Evolutionary conservation across 1,140 invertebrate genomes (phyloP), one percentile per base, ranked within the genome.

Genomic region (Melitaea cinxia): DNA sequence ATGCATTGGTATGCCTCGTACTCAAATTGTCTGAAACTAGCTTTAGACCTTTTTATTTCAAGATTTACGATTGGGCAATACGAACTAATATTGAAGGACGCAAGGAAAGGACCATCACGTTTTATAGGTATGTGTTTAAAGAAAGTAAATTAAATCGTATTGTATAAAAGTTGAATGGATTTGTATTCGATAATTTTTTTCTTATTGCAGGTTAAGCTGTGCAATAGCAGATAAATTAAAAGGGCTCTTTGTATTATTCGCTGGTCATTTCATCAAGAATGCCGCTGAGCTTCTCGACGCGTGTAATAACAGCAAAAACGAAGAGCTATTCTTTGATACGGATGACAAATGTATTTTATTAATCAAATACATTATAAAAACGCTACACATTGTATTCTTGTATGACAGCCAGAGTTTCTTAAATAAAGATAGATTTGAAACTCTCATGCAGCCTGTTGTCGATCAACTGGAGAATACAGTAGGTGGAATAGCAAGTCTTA

Each of bases 241-340:
- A 85, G 96, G 96, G 19, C 89, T 99, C 0, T 99, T 99, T 83
- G 94, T 97, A 1, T 86, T 97, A 21, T 98, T 99, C 85, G 97
- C 97, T 50, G 95, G 95, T 4, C 95, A 96, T 75, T 95, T 98
- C 70, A 88, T 98, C 0, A 94, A 95, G 75, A 95, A 97, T 80
- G 94, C 96, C 0, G 94, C 96, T 0, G 88, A 93, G 2, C 78
- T 96, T 1, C 82, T 99, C 17, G 91, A 93, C 15, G 82, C 89
- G n/a, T 93, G 92, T 58, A 94, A 94, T 70, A 88, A 82, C 2
- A 88, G 75, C 64, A 92, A 91, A 88, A 89, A 79, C 0, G 85
- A 92, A 30, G 77, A 92, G 17, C 45, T 91, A 1, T 93, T 91
- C 52, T 88, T 93, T 60, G 76, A 83, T 0, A 83, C 92, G 0